Base-by-base conservation (phyloP, 2,888 invertebrate genomes). In the Ametastegia equiseti region DNA sequence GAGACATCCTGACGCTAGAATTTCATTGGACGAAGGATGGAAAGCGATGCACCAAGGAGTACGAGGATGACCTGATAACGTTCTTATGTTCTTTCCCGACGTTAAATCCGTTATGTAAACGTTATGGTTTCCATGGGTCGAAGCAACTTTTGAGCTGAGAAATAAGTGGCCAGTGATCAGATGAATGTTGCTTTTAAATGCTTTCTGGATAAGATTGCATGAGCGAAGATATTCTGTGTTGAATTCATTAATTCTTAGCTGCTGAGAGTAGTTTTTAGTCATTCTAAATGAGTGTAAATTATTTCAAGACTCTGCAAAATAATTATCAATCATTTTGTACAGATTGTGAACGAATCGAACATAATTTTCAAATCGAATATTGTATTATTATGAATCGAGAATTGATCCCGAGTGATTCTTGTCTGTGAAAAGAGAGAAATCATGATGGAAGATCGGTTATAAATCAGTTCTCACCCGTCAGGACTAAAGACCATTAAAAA, bases 41-140 rank as follows among this genome's bases (percentile, higher is more conserved):
- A 97, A 98, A 60, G 97, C 96, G 77, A 97, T 95, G 88, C 97
- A 97, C 98, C 98, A 98, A 0, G 97, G 97, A 15, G 97, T 97
- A 47, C 97, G 93, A 1, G 97, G 97, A 92, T 98, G 97, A 0
- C 97, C 97, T 50, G 94, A 94, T 80, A 97, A 91, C 54, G 96
- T 96, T 86, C 95, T 94, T 33, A 96, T 94, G 89, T 96, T 96
- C 89, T 95, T 96, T 0, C 97, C 97, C 86, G 94, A 96, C 27
- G 94, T 94, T 57, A 97, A 92, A 88, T 97, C 96, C 19, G 96
- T 96, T 39, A 98, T 95, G 90, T 97, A 96, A 45, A 98, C 95
- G 90, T 96, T 96, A 90, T 97, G 97, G 91, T 98, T 97, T 27
- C 97, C 97, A 92, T 98, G 97, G 0, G 97, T 96, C 7, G 97